Conservation (phyloP, 2,888 invertebrate species). For the Apoda limacodes region DNA sequence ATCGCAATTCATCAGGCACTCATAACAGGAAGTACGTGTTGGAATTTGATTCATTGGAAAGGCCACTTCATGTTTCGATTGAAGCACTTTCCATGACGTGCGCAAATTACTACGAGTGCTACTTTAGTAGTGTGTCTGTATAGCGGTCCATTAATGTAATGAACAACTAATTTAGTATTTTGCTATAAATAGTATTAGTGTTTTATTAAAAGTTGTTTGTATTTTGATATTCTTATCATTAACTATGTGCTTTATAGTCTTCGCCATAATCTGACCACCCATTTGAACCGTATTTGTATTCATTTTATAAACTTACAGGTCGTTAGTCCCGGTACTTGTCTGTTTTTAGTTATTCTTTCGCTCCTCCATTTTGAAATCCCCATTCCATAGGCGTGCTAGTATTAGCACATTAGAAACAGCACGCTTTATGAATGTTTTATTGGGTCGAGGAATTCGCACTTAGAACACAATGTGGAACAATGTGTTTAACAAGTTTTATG, state of each 20-base stretch:
- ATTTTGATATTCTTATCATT: no score
- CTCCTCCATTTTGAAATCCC: conserved; percentile 38
- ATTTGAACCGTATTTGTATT: conserved; percentile 48
- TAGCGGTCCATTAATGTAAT: no score
- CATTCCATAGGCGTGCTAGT: conserved; percentile 48
- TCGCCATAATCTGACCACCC: conserved; percentile 29
- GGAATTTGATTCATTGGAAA: conserved; percentile 49
- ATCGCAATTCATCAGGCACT: conserved; percentile 11
- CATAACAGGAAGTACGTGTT: conserved; percentile 58
- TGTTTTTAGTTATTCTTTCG: conserved; percentile 46
- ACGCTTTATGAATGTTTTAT: no score
- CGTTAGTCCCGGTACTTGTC: conserved; percentile 65
- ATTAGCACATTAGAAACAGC: conserved; percentile 54
- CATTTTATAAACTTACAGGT: conserved; percentile 51
- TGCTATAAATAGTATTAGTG: no score
- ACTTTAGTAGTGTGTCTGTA: no score
- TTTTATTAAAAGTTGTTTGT: no score
- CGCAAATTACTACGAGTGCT: no score
- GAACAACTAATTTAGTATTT: no score
- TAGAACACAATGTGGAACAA: no score
- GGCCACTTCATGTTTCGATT: conserved; percentile 29
- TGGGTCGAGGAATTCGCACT: no score
- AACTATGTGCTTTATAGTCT: no score
- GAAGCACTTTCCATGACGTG: conserved; percentile 28
- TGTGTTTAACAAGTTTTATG: no score